Evolutionary conservation across 2,113 vertebrate genomes (phyloP).

Genomic region (Choloepus hoffmanni): DNA sequence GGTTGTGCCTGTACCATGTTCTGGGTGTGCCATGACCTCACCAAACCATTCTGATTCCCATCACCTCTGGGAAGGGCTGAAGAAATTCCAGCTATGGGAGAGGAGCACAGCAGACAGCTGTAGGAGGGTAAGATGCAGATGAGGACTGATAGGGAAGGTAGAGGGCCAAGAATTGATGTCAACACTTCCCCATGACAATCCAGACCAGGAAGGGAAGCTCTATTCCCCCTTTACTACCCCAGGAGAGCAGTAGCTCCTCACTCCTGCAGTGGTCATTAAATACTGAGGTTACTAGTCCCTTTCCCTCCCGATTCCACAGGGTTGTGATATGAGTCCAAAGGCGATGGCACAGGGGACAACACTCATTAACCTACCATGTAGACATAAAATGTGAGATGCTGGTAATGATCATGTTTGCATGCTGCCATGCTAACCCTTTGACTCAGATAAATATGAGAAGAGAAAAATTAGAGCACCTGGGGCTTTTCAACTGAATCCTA

Average conservation of each 20-base stretch:
- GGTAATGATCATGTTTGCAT: background rate
- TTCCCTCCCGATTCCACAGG: background rate
- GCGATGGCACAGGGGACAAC: background rate
- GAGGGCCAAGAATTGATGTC: background rate
- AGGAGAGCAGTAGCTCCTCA: background rate
- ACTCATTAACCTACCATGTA: background rate
- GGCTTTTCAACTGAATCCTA: constrained; percentile 55
- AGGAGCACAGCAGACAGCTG: background rate
- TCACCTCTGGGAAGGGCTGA: background rate
- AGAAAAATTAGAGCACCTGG: background rate
- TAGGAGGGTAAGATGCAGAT: too few species aligned
- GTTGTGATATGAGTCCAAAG: background rate
- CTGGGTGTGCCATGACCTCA: background rate
- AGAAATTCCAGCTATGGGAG: background rate
- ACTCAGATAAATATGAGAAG: constrained; percentile 20
- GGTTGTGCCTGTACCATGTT: background rate
- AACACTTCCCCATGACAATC: background rate
- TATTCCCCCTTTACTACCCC: background rate
- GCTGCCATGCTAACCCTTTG: background rate
- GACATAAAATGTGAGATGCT: background rate
- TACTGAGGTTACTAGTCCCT: background rate
- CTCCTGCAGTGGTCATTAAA: background rate
- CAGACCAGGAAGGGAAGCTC: background rate
- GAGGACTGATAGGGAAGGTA: background rate
- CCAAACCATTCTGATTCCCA: background rate